phyloP scores from a whole-genome alignment of 2,113 vertebrate species.

The Dipodomys stephensi region DNA sequence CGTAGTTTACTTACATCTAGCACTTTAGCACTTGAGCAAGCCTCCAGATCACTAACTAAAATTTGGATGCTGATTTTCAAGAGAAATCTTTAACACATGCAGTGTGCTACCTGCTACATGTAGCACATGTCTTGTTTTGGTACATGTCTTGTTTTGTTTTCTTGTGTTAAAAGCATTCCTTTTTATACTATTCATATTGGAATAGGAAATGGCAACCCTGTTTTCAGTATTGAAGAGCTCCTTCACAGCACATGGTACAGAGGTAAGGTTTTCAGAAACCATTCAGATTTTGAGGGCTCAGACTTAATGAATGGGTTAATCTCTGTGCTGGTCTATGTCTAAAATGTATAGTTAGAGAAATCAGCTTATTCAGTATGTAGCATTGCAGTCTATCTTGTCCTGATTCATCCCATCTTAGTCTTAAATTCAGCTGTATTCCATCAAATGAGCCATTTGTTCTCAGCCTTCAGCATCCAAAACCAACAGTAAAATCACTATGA shows the following conservation, averaged over 20 bases:
- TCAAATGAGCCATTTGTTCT: background rate
- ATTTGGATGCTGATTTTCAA: background rate
- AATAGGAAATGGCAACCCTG: background rate
- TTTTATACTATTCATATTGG: background rate
- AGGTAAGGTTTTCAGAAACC: background rate
- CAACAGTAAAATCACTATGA: background rate
- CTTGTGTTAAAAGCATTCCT: background rate
- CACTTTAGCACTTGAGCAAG: no score
- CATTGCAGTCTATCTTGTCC: background rate
- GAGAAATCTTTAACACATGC: background rate
- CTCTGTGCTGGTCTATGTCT: no score
- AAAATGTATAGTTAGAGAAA: background rate
- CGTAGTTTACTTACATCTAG: no score
- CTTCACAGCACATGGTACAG: background rate
- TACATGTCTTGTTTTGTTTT: background rate
- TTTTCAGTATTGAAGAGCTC: background rate
- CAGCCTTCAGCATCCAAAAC: no score
- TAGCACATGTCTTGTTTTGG: no score
- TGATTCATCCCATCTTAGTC: background rate
- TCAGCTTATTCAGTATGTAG: fast-evolving
- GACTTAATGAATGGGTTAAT: background rate
- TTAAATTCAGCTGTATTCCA: background rate
- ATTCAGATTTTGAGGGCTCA: background rate
- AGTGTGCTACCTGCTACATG: no score
- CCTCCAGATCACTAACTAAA: no score